Conservation (phyloP, 2,797 vertebrate genomes). For the Chaunax sp. region DNA sequence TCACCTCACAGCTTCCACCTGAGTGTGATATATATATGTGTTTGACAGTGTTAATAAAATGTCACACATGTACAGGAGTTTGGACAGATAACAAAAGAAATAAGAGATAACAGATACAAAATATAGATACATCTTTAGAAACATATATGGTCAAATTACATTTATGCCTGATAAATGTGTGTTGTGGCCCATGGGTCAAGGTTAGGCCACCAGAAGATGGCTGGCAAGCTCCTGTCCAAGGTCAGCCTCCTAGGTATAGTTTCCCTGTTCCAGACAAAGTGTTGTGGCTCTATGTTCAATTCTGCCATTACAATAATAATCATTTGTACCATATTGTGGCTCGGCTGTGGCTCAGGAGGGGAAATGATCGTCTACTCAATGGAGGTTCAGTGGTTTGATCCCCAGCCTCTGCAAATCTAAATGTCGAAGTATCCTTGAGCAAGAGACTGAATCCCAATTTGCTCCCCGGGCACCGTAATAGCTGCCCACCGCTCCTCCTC, state of each 20-base stretch:
- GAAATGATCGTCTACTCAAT: no score
- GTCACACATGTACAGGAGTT: slow-evolving; percentile 40
- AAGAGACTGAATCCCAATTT: no score
- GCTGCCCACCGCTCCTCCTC: no score
- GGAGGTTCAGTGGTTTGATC: no score
- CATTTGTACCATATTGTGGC: slow-evolving; percentile 5
- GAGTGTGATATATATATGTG: slow-evolving; percentile 51
- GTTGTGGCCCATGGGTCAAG: background rate
- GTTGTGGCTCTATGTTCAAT: background rate
- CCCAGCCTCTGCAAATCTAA: no score
- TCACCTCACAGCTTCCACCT: slow-evolving; percentile 65
- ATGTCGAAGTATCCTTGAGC: no score
- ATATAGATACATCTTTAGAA: background rate
- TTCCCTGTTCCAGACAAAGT: background rate
- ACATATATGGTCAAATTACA: no score
- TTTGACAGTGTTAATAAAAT: slow-evolving; percentile 59
- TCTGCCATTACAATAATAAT: background rate
- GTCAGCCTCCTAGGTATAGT: background rate
- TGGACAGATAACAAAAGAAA: slow-evolving; percentile 4
- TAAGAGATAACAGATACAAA: background rate
- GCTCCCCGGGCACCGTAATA: no score
- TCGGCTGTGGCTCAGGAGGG: no score
- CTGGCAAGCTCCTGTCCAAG: no score
- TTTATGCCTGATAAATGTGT: slow-evolving; percentile 4
- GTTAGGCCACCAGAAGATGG: background rate